These are phyloP conservation scores for Leptinotarsa haldemani DNA, from an alignment of 2,888 invertebrate species.

Conservation along the genomic window DNA sequence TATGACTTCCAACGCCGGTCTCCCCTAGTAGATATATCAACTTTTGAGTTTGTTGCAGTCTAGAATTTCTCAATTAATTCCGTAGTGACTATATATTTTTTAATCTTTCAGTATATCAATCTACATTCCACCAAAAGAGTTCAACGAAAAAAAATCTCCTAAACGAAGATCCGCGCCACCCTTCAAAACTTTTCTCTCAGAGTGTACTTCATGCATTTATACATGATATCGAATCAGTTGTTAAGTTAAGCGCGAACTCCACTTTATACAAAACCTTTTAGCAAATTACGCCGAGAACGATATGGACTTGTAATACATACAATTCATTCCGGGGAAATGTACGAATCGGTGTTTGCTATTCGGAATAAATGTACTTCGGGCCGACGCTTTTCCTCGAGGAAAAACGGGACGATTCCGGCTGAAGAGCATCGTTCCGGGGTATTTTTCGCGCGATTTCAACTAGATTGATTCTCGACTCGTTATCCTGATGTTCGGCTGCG, in stretches of 20 bases:
- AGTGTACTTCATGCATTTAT: constrained; percentile 65
- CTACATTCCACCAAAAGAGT: neutral
- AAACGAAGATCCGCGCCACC: constrained; percentile 8
- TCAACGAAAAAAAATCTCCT: constrained; percentile 6
- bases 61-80: too few relatives aligned
- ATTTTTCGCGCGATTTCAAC: constrained; percentile 10
- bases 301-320: constrained; percentile 52
- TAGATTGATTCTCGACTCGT: neutral
- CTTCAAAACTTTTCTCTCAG: constrained; percentile 22
- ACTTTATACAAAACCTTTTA: constrained; percentile 68
- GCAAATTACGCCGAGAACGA: constrained; percentile 63
- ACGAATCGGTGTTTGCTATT: constrained; percentile 50
- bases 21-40: too few relatives aligned
- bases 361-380: constrained; percentile 47
- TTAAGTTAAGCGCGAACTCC: constrained; percentile 67
- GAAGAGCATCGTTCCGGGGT: constrained; percentile 12
- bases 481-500: neutral
- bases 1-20: too few relatives aligned
- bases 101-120: too few relatives aligned
- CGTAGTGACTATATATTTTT: too few relatives aligned
- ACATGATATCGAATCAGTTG: constrained; percentile 68
- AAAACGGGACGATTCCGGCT: constrained; percentile 17
- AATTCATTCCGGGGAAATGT: constrained; percentile 58
- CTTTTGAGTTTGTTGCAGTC: too few relatives aligned
- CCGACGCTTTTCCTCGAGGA: constrained; percentile 34